Conservation (phyloP, 2,888 invertebrate species). For the Molorchus minor region DNA sequence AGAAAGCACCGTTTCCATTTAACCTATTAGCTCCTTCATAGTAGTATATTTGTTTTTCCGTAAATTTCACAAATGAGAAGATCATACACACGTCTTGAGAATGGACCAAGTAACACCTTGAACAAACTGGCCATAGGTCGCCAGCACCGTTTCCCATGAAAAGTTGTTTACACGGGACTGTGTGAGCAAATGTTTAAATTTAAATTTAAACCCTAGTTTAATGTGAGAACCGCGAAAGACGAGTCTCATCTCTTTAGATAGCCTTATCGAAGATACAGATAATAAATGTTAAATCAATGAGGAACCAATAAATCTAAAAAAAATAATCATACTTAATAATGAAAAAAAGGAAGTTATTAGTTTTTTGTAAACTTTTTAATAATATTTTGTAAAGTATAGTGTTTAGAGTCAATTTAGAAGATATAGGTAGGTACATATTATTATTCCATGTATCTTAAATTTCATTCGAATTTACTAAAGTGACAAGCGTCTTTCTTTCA, state of each 20-base stretch:
- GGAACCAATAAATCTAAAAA: too few relatives aligned
- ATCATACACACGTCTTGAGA: conserved; percentile 28
- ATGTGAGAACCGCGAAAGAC: conserved; percentile 33
- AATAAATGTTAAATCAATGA: too few relatives aligned
- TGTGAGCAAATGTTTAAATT: conserved; percentile 39
- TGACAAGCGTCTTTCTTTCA: background rate
- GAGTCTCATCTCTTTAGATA: background rate
- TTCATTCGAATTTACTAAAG: too few relatives aligned
- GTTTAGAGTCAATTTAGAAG: too few relatives aligned
- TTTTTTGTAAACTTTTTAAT: too few relatives aligned
- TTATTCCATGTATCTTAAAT: too few relatives aligned
- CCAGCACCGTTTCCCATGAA: conserved; percentile 41
- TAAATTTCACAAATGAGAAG: conserved; percentile 36
- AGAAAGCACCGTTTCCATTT: conserved; percentile 24
- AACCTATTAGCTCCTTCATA: conserved; percentile 24
- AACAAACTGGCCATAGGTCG: conserved; percentile 41
- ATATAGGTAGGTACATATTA: too few relatives aligned
- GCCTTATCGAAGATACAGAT: background rate
- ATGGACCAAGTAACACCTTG: conserved; percentile 30
- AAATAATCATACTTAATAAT: too few relatives aligned
- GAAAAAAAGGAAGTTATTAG: too few relatives aligned
- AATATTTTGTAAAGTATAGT: too few relatives aligned
- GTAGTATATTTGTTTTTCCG: conserved; percentile 31
- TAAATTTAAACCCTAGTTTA: conserved; percentile 30
- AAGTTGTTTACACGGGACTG: conserved; percentile 37